Evolutionary conservation across 2,113 vertebrate genomes (phyloP), one percentile per base, ranked within the genome.

Genomic region (Psammodynastes pulverulentus): DNA sequence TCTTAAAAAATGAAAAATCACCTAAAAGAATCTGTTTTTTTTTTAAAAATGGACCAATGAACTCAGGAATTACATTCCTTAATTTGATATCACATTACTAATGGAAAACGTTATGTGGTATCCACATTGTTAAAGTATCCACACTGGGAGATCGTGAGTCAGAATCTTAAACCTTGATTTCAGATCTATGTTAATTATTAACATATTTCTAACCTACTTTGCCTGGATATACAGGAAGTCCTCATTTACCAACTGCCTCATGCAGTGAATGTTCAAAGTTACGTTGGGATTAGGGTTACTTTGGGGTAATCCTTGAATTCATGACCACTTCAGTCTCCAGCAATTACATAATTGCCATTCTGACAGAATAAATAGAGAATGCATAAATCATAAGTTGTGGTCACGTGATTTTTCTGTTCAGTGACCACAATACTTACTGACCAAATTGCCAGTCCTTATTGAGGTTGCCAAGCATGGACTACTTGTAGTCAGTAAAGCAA

Each of bases 1-100:
- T 94, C 93, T 90, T 92, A 56, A 86, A n/a, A 90, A 21, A n/a
- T 84, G 0, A 34, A 54, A 54, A 54, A 34, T 52, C 39, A 88
- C 48, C 8, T 92, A 49, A 56, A 56, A 94, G 24, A 49, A 62
- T 39, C 21, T 43, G 9, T 85, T 58, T 91, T n/a, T n/a, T n/a
- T n/a, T n/a, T n/a, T n/a, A 49, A 48, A 12, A 17, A n/a, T 15
- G 26, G n/a, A 21, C 17, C 2, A 79, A 79, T 79, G 17, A 79
- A 39, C 15, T 79, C 67, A 39, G 34, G 15, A 79, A 79, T 79
- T 79, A 79, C 72, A 39, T 43, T 79, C 34, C 72, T 79, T 79
- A 39, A 79, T 79, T 39, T 21, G 72, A 79, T 79, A 79, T 21
- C 7, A 39, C 17, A 79, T 39, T 79, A 19, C 34, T 79, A 43